Percentiles rank a stretch among this genome's conserved stretches.
phyloP scores from a whole-genome alignment of 2,113 vertebrate genomes.

The Peromyscus californicus region DNA sequence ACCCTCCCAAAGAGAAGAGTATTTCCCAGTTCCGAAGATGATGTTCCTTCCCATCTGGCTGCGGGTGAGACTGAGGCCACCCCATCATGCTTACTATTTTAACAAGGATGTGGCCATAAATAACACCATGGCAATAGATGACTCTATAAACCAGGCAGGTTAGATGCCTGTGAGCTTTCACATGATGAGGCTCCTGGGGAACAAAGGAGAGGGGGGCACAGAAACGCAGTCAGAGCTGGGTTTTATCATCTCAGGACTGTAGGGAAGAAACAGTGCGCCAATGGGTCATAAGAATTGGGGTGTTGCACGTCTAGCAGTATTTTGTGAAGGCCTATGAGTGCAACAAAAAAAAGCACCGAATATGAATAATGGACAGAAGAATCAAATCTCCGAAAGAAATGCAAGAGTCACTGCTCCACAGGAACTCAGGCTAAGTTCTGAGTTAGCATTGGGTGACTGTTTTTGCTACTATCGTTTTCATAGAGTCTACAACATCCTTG shows the following conservation, averaged over 20 bases:
- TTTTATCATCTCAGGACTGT: conserved; percentile 78
- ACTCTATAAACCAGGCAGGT: conserved; percentile 63
- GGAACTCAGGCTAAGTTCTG: not conserved
- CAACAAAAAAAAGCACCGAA: conserved; percentile 63
- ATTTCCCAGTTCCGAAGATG: not conserved
- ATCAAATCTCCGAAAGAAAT: conserved; percentile 26
- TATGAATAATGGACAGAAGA: conserved; percentile 65
- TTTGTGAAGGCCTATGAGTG: not conserved
- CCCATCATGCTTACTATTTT: conserved; percentile 72
- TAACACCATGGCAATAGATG: conserved; percentile 55
- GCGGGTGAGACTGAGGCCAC: conserved; percentile 31
- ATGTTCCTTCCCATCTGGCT: not conserved
- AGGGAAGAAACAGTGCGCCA: conserved; percentile 79
- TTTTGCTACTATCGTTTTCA: not conserved
- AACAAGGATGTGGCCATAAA: conserved; percentile 70
- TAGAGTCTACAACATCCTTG: not conserved
- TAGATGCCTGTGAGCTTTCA: conserved; percentile 45
- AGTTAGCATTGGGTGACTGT: not conserved
- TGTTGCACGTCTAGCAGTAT: conserved; percentile 27
- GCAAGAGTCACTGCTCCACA: not conserved
- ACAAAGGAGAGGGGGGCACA: conserved; percentile 39
- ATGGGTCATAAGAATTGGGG: conserved; percentile 77
- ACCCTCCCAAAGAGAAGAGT: conserved; percentile 50
- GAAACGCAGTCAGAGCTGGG: conserved; percentile 80
- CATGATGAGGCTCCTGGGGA: conserved; percentile 67